Evolutionary conservation across 2,113 vertebrate genomes (phyloP).

Genomic region (Callocephalon fimbriatum): DNA sequence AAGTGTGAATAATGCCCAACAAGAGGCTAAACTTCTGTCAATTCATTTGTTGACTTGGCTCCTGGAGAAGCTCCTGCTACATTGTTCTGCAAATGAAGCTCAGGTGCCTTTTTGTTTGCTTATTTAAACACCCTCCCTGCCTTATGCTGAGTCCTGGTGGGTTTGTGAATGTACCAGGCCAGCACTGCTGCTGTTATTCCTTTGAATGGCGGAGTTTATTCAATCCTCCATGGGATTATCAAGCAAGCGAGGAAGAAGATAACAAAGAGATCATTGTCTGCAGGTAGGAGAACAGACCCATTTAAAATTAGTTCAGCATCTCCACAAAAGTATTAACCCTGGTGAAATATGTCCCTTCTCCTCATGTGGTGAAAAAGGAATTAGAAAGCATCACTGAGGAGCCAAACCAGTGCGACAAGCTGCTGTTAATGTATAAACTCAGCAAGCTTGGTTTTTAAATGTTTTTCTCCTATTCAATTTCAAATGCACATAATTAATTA

Average conservation of each 20-base stretch:
- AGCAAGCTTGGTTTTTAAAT: conserved; percentile 2
- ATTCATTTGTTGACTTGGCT: conserved; percentile 38
- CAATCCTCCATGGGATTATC: neutral
- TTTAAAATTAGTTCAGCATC: conserved; percentile 1
- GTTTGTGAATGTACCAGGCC: neutral
- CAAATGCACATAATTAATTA: conserved; percentile 71
- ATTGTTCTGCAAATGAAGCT: conserved; percentile 38
- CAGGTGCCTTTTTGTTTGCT: conserved; percentile 56
- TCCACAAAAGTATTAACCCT: conserved; percentile 1
- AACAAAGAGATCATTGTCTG: conserved; percentile 20
- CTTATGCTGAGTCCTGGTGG: neutral
- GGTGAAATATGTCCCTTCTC: conserved; percentile 36
- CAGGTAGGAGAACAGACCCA: neutral
- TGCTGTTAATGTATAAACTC: conserved; percentile 50
- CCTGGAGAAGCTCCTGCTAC: conserved; percentile 19
- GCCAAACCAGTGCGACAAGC: conserved; percentile 63
- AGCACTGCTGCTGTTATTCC: neutral
- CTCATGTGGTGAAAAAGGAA: conserved; percentile 40
- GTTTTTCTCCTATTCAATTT: conserved; percentile 34
- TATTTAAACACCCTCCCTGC: conserved; percentile 4
- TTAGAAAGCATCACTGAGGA: conserved; percentile 55
- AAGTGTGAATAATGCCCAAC: neutral
- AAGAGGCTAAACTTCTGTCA: conserved; percentile 17
- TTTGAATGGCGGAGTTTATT: conserved; percentile 33
- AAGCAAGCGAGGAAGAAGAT: neutral